Evolutionary conservation across 2,888 invertebrate species (phyloP).

Genomic region (Lasioglossum lativentre): DNA sequence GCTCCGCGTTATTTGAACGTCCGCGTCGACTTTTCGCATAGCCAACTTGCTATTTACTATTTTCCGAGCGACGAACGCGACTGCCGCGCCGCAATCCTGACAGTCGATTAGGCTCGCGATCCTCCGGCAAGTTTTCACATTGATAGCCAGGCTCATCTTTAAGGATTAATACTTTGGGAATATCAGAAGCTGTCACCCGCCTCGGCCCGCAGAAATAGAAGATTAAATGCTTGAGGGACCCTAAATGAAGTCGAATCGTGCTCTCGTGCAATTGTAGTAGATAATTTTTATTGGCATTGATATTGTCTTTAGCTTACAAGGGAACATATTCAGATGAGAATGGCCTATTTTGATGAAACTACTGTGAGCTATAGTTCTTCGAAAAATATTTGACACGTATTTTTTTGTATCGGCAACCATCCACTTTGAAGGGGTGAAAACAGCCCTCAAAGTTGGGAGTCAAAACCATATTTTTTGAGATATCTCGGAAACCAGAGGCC

Average conservation of each 20-base stretch:
- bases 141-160: not conserved
- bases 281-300: not conserved
- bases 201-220: not conserved
- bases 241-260: not conserved
- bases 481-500: too few species aligned
- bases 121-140: not conserved
- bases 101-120: not conserved
- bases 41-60: not conserved
- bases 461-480: too few species aligned
- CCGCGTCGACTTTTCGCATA: not conserved
- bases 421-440: too few species aligned
- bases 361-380: too few species aligned
- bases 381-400: too few species aligned
- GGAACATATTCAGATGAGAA: too few species aligned
- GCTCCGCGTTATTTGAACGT: constrained; percentile 35
- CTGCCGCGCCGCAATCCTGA: not conserved
- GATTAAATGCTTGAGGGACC: not conserved
- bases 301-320: too few species aligned
- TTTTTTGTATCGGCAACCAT: too few species aligned
- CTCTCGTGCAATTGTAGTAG: too few species aligned
- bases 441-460: too few species aligned
- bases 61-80: not conserved
- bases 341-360: too few species aligned
- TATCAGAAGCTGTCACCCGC: not conserved
- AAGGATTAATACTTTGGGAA: not conserved